Conservation (phyloP, 1,140 invertebrate species). For the Drosophila insularis region DNA sequence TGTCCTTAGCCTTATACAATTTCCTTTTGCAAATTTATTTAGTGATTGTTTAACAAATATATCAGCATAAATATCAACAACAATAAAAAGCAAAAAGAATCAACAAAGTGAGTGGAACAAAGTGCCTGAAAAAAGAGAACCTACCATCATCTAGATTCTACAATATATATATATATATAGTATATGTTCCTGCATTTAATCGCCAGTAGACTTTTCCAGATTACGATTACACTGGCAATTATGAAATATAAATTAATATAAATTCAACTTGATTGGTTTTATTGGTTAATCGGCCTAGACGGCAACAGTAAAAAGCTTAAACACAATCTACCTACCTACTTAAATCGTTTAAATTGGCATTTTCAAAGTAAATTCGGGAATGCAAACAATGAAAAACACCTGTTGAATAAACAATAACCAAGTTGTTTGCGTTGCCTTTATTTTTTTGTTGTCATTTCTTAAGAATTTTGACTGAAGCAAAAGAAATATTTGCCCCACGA, state of each 20-base stretch:
- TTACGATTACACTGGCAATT: slow-evolving; percentile 6
- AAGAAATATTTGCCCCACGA: neutral
- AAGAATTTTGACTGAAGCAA: neutral
- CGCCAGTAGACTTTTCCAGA: slow-evolving; percentile 8
- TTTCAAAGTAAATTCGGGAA: neutral
- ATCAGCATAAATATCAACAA: slow-evolving; percentile 14
- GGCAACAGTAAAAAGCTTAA: neutral
- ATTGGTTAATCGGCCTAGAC: slow-evolving; percentile 11
- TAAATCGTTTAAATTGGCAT: no score
- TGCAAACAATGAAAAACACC: neutral
- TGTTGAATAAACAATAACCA: neutral
- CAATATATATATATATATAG: neutral
- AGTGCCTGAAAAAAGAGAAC: neutral
- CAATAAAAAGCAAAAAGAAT: no score
- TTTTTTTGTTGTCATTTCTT: neutral
- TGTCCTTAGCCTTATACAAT: slow-evolving; percentile 47
- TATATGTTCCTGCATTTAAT: slow-evolving; percentile 8
- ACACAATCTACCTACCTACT: neutral
- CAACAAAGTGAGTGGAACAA: slow-evolving; percentile 34
- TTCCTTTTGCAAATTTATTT: slow-evolving; percentile 28
- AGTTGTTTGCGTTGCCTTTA: neutral
- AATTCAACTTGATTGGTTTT: slow-evolving; percentile 11
- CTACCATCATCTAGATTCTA: neutral
- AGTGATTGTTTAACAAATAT: slow-evolving; percentile 19
- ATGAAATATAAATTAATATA: slow-evolving; percentile 14